phyloP scores from a whole-genome alignment of 2,797 vertebrate species.

The Myioborus melanocephalus region DNA sequence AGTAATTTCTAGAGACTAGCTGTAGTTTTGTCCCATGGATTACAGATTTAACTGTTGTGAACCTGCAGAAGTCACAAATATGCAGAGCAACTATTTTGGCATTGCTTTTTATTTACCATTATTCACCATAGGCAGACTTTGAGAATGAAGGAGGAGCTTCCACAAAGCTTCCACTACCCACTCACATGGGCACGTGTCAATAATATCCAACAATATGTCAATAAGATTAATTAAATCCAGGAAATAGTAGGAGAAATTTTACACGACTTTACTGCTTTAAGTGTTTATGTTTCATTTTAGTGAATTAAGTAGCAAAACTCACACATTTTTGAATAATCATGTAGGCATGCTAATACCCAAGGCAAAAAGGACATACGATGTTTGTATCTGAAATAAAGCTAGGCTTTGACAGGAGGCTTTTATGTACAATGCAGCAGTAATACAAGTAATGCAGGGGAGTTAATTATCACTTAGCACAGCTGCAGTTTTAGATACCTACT shows the following conservation, averaged over 20 bases:
- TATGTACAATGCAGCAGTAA: neutral
- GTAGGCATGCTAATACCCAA: neutral
- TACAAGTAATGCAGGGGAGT: neutral
- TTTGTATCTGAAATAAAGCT: neutral
- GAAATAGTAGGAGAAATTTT: neutral
- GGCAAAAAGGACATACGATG: neutral
- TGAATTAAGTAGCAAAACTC: neutral
- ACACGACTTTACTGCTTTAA: neutral
- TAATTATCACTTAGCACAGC: neutral
- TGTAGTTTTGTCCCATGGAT: neutral
- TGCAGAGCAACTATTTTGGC: neutral
- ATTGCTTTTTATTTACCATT: neutral
- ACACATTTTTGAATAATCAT: neutral
- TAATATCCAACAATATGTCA: neutral
- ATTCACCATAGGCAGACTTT: neutral
- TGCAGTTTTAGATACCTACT: neutral
- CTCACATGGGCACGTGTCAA: neutral
- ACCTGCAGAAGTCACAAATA: neutral
- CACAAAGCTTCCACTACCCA: neutral
- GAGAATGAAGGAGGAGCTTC: neutral
- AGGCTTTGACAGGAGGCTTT: neutral
- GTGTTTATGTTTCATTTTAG: neutral
- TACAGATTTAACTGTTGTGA: neutral
- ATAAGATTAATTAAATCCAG: neutral
- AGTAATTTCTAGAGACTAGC: neutral